Evolutionary conservation across 2,888 invertebrate genomes (phyloP), one percentile per base, ranked within the genome.

Genomic region (Folsomia candida): DNA sequence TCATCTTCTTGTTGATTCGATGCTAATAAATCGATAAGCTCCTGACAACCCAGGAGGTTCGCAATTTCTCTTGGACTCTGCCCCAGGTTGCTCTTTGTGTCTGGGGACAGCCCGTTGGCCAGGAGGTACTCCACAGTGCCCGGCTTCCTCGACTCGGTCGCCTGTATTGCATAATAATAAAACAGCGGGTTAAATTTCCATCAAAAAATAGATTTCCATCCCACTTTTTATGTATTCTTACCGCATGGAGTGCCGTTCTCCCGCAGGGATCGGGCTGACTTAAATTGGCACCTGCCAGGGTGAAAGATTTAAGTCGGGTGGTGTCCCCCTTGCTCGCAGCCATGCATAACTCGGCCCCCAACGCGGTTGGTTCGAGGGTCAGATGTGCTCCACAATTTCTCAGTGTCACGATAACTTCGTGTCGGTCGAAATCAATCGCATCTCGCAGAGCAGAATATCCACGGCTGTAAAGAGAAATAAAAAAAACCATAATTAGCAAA

Each of bases 381-480:
- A 92, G 82, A 80, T 91, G 90, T 1, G 92, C 92, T 0, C 94
- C 94, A 78, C 92, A 91, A 78, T 88, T 86, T 14, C 88, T 83
- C 0, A 94, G 84, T 1, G 91, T 77, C 25, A 86, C 83, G 67
- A 94, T 91, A 11, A 89, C 87, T 58, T 86, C 85, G 20, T 86
- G 85, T 68, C 87, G 86, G 79, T 91, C 89, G 57, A 84, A 84
- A 57, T 88, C 84, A 0, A 92, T 86, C 0, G 92, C 92, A 73
- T 90, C 89, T 68, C 88, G 85, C 0, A 92, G 87, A 0, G 89
- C 91, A 24, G 89, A 90, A 79, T 87, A 89, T 75, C 88, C 92
- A 79, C 85, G 86, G 77, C 87, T 85, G 81, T 57, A 82, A 81
- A 76, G 85, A 84, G 9, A 86, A 37, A 9, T 37, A 14, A n/a